Evolutionary conservation across 2,113 vertebrate genomes (phyloP).

Genomic region (Taxidea taxus): DNA sequence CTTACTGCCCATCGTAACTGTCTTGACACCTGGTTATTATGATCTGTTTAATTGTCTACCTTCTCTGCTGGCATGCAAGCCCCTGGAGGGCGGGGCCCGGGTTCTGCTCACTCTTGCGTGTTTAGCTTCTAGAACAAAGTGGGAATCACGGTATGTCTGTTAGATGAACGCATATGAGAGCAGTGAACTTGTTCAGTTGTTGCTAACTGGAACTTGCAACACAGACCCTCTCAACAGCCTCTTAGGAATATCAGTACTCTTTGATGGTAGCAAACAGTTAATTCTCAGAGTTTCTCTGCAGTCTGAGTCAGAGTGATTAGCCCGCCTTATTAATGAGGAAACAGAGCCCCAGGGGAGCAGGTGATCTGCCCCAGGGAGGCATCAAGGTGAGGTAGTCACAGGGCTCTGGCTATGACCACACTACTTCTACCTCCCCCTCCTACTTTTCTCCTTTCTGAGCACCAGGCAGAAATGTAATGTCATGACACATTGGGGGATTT

Average conservation of each 20-base stretch:
- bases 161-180: not conserved
- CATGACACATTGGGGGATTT: constrained; percentile 70
- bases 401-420: not conserved
- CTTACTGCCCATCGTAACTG: not conserved
- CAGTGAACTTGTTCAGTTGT: not conserved
- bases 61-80: not conserved
- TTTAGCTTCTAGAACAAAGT: constrained; percentile 9
- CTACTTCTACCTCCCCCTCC: not conserved
- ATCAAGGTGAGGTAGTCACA: not conserved
- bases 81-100: not conserved
- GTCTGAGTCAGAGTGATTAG: constrained; percentile 43
- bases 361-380: constrained; percentile 13
- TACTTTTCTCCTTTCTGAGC: constrained; percentile 64
- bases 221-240: not conserved
- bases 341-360: not conserved
- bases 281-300: constrained; percentile 18
- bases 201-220: not conserved
- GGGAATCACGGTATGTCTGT: not conserved
- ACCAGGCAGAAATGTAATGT: constrained; percentile 61
- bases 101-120: not conserved
- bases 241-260: not conserved
- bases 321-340: constrained; percentile 42
- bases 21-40: not conserved
- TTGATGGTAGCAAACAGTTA: not conserved
- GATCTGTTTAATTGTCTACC: not conserved